Evolutionary conservation across 2,113 vertebrate species (phyloP), one percentile per base, ranked within the genome.

Genomic region (Vulpes lagopus): DNA sequence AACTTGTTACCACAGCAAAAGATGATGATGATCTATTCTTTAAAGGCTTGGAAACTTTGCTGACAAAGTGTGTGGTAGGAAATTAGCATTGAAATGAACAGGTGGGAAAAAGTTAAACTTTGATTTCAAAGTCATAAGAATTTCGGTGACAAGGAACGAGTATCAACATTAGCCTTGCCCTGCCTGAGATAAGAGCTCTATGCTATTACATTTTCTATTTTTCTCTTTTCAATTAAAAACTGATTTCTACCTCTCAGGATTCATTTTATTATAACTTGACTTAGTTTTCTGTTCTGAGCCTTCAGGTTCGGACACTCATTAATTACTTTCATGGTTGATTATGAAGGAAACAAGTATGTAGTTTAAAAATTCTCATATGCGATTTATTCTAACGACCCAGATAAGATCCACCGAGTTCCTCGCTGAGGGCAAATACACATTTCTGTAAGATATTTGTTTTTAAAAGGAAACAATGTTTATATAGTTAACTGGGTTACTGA

Each of bases 361-460:
- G 65, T 89, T 96, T 78, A 81, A 96, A 94, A 43, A 80, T 32
- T 86, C 73, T 85, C 64, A 60, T 81, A 95, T 67, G 91, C 91
- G 38, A 88, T 22, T 91, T 92, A 23, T 91, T 91, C 35, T 73
- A 91, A 85, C 73, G 89, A 97, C 62, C 23, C 78, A 96, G 43
- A 83, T 67, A 79, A 82, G 69, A 78, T 79, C 59, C 49, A 51
- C 23, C 55, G 80, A 95, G 22, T 22, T 73, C 38, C 43, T 74
- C 35, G 49, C 11, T 91, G n/a, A 89, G 69, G n/a, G 25, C 32
- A 95, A 79, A 90, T 62, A 95, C 7, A 94, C 49, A 97, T 88
- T 92, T 96, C 71, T 74, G 16, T 85, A 91, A 92, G 60, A 81
- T 49, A 79, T 87, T 96, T 90, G 19, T 71, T 93, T 86, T 97